phyloP scores from a whole-genome alignment of 2,888 invertebrate species.

The Cryptocephalus primarius region DNA sequence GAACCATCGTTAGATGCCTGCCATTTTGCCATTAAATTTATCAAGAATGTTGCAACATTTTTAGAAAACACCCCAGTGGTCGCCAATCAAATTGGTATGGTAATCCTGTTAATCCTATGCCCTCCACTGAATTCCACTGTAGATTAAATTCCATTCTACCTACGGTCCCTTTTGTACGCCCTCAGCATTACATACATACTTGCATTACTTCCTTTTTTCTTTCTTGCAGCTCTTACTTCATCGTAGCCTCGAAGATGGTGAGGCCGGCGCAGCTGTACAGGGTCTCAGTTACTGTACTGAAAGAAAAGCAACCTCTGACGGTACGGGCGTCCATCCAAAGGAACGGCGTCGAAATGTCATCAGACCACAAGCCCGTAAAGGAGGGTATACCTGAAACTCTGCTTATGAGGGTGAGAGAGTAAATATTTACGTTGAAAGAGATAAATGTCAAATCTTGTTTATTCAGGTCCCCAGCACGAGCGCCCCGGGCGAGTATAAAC shows the following conservation, averaged over 20 bases:
- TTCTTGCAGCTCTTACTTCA: constrained; percentile 71
- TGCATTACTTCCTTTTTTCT: constrained; percentile 1
- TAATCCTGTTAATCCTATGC: too few relatives aligned
- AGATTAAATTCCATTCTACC: too few relatives aligned
- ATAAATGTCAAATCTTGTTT: constrained; percentile 1
- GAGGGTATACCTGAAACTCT: constrained; percentile 83
- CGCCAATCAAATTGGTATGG: too few relatives aligned
- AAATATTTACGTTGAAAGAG: not conserved
- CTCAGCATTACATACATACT: too few relatives aligned
- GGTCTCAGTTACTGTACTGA: constrained; percentile 73
- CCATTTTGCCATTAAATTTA: too few relatives aligned
- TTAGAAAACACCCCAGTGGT: too few relatives aligned
- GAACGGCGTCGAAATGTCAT: constrained; percentile 81
- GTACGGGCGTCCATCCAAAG: constrained; percentile 82
- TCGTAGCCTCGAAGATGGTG: constrained; percentile 84
- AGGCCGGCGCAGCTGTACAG: constrained; percentile 86
- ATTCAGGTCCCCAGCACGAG: constrained; percentile 71
- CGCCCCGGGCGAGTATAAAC: constrained; percentile 70
- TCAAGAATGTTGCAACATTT: too few relatives aligned
- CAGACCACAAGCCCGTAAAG: constrained; percentile 70
- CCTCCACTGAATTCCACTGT: too few relatives aligned
- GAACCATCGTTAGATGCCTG: too few relatives aligned
- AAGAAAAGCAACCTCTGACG: constrained; percentile 67
- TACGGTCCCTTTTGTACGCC: too few relatives aligned
- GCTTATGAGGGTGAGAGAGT: constrained; percentile 63